phyloP scores from a whole-genome alignment of 30 jellyfish, hydroid and myxozoan genomes.

The Pelagia noctiluca region DNA sequence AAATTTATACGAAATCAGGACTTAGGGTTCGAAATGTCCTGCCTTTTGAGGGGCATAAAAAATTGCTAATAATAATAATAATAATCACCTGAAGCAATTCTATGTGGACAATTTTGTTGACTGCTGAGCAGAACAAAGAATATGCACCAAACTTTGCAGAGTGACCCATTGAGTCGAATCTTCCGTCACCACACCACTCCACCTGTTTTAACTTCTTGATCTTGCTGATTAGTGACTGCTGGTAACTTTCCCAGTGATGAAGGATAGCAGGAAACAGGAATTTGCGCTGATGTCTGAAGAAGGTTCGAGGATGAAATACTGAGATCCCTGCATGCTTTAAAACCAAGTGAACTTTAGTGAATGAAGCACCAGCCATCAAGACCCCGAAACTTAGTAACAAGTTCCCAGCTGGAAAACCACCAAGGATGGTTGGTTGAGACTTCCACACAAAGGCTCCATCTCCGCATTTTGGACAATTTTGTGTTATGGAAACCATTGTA shows the following conservation, averaged over 20 bases:
- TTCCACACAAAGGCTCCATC: conserved; percentile 29
- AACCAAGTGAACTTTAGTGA: conserved; percentile 36
- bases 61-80: background rate
- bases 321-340: conserved; percentile 61
- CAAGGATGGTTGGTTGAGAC: conserved; percentile 29
- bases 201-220: background rate
- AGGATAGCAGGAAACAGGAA: conserved; percentile 42
- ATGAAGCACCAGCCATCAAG: conserved; percentile 48
- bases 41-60: no score
- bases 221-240: background rate
- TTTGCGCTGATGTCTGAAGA: conserved; percentile 42
- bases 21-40: no score
- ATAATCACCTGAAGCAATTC: conserved; percentile 29
- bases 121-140: conserved; percentile 19
- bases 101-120: conserved; percentile 14
- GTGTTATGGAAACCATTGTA: conserved; percentile 43
- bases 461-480: conserved; percentile 24
- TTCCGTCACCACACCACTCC: conserved; percentile 68
- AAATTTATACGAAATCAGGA: no score
- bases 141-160: conserved; percentile 45
- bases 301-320: conserved; percentile 26
- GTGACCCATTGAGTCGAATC: conserved; percentile 70
- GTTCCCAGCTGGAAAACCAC: conserved; percentile 58
- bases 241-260: conserved; percentile 31
- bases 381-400: conserved; percentile 35